Percentiles rank a stretch among this genome's conserved stretches.
Conservation (phyloP, 2,888 invertebrate species). For the Tachina grossa region DNA sequence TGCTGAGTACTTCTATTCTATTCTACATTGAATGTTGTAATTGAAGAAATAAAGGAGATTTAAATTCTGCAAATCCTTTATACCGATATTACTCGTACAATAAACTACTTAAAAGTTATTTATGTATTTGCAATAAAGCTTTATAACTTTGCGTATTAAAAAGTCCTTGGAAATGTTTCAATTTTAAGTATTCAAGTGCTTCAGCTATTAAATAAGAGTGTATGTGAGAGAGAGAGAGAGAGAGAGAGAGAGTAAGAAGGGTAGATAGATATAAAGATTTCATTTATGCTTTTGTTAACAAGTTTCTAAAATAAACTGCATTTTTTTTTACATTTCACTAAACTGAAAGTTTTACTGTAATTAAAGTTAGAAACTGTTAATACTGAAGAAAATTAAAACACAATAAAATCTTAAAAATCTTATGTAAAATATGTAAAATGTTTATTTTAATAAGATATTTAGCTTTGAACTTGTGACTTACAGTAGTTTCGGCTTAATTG, state of each 20-base stretch:
- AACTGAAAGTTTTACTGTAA: too few species aligned
- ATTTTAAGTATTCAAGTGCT: neutral
- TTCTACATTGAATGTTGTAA: neutral
- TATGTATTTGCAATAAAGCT: neutral
- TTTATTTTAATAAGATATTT: too few species aligned
- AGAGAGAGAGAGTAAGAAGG: too few species aligned
- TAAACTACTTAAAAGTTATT: neutral
- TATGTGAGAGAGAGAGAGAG: too few species aligned
- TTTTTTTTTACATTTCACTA: too few species aligned
- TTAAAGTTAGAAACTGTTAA: too few species aligned
- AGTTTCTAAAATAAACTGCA: neutral
- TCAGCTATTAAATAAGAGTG: neutral
- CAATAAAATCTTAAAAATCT: too few species aligned
- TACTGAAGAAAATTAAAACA: too few species aligned
- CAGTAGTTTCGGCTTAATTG: too few species aligned
- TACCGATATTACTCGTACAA: neutral
- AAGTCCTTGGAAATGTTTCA: neutral
- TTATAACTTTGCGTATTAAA: neutral
- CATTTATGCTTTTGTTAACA: neutral
- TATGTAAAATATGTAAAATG: too few species aligned
- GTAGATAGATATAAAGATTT: too few species aligned
- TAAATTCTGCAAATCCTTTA: slow-evolving; percentile 11
- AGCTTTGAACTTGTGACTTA: too few species aligned
- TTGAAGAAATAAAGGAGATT: neutral
- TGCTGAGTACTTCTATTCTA: neutral